Conservation (phyloP, 2,113 vertebrate genomes). For the Talpa occidentalis region DNA sequence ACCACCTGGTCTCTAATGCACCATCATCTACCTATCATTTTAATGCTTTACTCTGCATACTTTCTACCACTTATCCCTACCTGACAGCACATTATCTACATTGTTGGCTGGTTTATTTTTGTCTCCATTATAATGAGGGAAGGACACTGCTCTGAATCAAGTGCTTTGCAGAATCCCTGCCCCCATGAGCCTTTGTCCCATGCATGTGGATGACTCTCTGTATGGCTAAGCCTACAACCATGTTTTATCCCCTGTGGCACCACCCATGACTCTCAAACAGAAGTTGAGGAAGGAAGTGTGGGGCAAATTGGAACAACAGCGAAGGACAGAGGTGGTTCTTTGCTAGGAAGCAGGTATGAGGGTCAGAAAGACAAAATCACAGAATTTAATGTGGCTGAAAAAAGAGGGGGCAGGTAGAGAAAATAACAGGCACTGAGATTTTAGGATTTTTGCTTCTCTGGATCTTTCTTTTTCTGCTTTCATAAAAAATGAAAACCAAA, state of each 20-base stretch:
- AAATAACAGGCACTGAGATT: neutral
- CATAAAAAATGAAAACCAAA: conserved; percentile 11
- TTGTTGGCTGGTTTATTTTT: neutral
- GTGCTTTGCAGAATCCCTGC: neutral
- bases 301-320: neutral
- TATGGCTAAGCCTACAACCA: neutral
- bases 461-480: neutral
- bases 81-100: neutral
- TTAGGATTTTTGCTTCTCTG: neutral
- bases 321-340: neutral
- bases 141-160: neutral
- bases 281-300: neutral
- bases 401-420: neutral
- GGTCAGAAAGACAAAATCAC: neutral
- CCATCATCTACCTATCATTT: neutral
- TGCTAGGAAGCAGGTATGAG: neutral
- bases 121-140: neutral
- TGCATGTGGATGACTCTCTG: neutral
- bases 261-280: neutral
- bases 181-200: neutral
- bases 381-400: neutral
- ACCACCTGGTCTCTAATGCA: neutral
- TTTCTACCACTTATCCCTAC: neutral
- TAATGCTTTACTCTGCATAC: neutral
- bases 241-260: neutral